phyloP scores from a whole-genome alignment of 1,140 invertebrate species.

The Zaprionus taronus region DNA sequence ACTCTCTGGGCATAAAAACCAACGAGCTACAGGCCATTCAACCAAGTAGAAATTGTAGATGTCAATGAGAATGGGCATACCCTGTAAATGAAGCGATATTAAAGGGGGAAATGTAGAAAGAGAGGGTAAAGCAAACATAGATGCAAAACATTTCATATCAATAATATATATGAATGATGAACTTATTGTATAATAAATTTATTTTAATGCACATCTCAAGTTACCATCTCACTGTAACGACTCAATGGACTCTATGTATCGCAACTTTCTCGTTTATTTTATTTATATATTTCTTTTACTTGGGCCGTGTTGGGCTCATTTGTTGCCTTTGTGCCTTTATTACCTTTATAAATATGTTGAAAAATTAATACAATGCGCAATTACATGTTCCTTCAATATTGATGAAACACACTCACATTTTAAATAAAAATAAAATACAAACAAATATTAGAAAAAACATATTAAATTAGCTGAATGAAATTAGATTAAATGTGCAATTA shows the following conservation, averaged over 20 bases:
- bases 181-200: too few species aligned
- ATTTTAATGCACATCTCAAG: too few species aligned
- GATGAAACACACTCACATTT: not conserved
- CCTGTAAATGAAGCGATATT: not conserved
- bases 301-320: slow-evolving; percentile 45
- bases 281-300: slow-evolving; percentile 11
- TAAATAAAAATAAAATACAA: not conserved
- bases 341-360: slow-evolving; percentile 48
- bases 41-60: slow-evolving; percentile 7
- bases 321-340: slow-evolving; percentile 55
- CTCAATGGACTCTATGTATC: not conserved
- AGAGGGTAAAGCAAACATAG: too few species aligned
- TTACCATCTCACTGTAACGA: not conserved
- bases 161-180: too few species aligned
- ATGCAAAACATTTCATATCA: not conserved
- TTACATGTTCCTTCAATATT: slow-evolving; percentile 35
- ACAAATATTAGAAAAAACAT: not conserved
- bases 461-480: not conserved
- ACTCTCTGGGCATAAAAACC: slow-evolving; percentile 14
- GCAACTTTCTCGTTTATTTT: slow-evolving; percentile 18
- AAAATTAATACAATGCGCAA: slow-evolving; percentile 58
- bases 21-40: slow-evolving; percentile 16
- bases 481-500: not conserved
- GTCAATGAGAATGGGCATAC: not conserved
- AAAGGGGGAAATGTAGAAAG: not conserved